Conservation (phyloP, 53 echinoderm and acorn worm genomes). For the Apostichopus leukothele region DNA sequence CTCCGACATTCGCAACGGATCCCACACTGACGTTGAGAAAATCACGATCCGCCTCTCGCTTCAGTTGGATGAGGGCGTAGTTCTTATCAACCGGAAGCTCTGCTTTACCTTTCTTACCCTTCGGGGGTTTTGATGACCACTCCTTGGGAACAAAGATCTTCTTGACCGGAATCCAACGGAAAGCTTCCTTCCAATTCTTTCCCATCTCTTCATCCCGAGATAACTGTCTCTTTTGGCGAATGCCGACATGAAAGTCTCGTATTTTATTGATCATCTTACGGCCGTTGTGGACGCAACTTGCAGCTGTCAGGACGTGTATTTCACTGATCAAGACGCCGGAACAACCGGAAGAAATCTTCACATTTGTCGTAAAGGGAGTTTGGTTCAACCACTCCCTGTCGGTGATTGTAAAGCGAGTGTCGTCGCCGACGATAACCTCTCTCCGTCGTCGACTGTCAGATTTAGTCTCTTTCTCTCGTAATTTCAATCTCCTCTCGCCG, state of each 20-base stretch:
- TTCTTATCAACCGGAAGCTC: slow-evolving; percentile 76
- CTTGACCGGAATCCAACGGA: slow-evolving; percentile 80
- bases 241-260: slow-evolving; percentile 61
- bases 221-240: slow-evolving; percentile 64
- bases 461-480: slow-evolving; percentile 21
- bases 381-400: slow-evolving; percentile 59
- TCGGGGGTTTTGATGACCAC: slow-evolving; percentile 58
- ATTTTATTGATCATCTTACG: slow-evolving; percentile 51
- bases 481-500: slow-evolving; percentile 40
- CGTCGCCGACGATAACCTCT: slow-evolving; percentile 59
- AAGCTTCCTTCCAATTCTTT: slow-evolving; percentile 53
- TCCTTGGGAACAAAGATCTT: slow-evolving; percentile 76
- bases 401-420: slow-evolving; percentile 70
- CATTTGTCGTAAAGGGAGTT: slow-evolving; percentile 74
- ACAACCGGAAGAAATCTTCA: slow-evolving; percentile 76
- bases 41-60: slow-evolving; percentile 65
- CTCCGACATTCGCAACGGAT: slow-evolving; percentile 60
- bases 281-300: slow-evolving; percentile 88
- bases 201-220: slow-evolving; percentile 58
- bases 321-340: slow-evolving; percentile 74
- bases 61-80: slow-evolving; percentile 77
- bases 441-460: slow-evolving; percentile 39
- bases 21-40: slow-evolving; percentile 73
- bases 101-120: neutral
- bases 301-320: slow-evolving; percentile 79